These are phyloP conservation scores for Helicorthomorpha holstii DNA, from an alignment of 1,140 invertebrate species.

Conservation along the genomic window DNA sequence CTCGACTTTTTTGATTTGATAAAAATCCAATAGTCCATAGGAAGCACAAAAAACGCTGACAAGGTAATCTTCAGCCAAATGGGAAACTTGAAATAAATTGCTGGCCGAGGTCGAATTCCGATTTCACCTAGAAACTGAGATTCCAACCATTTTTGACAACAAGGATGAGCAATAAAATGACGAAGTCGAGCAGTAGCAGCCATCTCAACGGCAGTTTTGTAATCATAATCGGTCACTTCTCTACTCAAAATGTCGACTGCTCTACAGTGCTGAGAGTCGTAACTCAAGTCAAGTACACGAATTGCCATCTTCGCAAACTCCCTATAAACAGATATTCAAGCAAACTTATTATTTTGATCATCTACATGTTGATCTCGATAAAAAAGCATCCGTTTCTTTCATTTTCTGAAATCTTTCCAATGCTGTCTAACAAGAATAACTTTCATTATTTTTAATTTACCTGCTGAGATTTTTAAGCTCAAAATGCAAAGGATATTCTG, in stretches of 20 bases:
- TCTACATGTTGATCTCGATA: no score
- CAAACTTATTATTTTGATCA: no score
- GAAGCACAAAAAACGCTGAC: constrained; percentile 26
- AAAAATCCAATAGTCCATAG: constrained; percentile 28
- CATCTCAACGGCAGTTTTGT: constrained; percentile 20
- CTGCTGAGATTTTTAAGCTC: constrained; percentile 15
- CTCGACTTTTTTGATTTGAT: constrained; percentile 17
- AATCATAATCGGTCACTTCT: constrained; percentile 24
- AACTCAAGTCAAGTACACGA: constrained; percentile 26
- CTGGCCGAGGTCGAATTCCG: constrained; percentile 23
- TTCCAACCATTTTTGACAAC: constrained; percentile 29
- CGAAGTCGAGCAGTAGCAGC: constrained; percentile 13
- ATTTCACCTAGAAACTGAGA: constrained; percentile 24
- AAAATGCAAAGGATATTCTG: constrained; percentile 14
- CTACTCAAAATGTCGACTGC: constrained; percentile 24
- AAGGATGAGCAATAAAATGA: constrained; percentile 27
- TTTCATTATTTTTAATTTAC: no score
- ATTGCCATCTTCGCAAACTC: constrained; percentile 28
- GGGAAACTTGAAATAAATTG: constrained; percentile 20
- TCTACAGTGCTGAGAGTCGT: constrained; percentile 18
- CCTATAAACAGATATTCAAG: constrained; percentile 12
- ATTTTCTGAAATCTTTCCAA: no score
- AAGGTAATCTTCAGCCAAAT: constrained; percentile 25
- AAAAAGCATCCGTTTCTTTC: no score
- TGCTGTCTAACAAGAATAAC: no score